Conservation (phyloP, 2,888 invertebrate genomes). For the Cataglyphis albicans region DNA sequence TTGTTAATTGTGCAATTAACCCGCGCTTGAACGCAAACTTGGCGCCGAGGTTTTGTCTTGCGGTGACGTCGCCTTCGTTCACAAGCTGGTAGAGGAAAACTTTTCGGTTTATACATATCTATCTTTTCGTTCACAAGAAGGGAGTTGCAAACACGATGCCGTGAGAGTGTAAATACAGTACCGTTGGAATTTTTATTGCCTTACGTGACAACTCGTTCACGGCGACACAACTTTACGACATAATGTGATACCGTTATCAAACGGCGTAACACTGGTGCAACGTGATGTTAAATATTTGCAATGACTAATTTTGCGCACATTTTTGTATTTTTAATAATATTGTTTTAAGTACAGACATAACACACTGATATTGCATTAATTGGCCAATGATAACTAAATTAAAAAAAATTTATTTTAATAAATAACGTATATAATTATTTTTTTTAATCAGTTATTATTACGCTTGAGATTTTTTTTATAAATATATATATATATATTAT, state of each 20-base stretch:
- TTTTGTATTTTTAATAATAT: constrained; percentile 8
- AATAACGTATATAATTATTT: not conserved
- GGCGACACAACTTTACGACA: constrained; percentile 20
- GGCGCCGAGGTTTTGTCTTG: constrained; percentile 32
- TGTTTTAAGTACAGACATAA: not conserved
- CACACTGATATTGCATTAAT: not conserved
- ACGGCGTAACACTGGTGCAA: constrained; percentile 16
- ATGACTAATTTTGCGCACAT: constrained; percentile 3
- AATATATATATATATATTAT: not conserved
- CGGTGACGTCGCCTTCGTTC: not conserved
- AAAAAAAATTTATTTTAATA: not conserved
- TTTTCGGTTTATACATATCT: constrained; percentile 17
- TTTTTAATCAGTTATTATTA: not conserved
- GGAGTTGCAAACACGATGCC: constrained; percentile 15
- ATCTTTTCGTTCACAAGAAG: constrained; percentile 5
- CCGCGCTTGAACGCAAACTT: not conserved
- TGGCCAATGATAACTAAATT: not conserved
- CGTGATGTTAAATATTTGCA: constrained; percentile 35
- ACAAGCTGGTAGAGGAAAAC: constrained; percentile 6
- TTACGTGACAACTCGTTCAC: constrained; percentile 33
- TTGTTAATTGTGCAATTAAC: constrained; percentile 55
- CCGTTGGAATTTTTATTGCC: constrained; percentile 45
- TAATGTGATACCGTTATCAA: constrained; percentile 32
- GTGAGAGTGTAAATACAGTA: constrained; percentile 14
- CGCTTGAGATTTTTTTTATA: not conserved